Evolutionary conservation across 2,888 invertebrate genomes (phyloP), one percentile per base, ranked within the genome.

Genomic region (Encarsia formosa): DNA sequence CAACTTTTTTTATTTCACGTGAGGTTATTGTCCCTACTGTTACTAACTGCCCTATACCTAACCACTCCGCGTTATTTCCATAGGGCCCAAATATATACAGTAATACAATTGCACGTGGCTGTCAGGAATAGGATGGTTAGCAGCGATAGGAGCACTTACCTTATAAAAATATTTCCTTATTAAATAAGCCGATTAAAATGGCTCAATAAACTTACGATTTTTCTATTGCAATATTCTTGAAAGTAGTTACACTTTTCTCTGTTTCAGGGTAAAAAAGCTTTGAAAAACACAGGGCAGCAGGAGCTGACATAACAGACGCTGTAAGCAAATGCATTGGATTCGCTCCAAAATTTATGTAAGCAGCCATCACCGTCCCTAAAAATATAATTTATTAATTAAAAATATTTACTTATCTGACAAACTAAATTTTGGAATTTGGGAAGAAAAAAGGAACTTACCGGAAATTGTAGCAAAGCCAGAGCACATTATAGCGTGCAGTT

Each of bases 391-490:
- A 26, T 26, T 26, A 11, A 6, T 11, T 26, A 6, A 15, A n/a
- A n/a, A n/a, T 34, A 5, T 34, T 34, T 26, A 11, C 26, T 34
- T 15, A 15, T 34, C n/a, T 15, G n/a, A 15, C n/a, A 15, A 5
- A 34, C 15, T 34, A 13, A 15, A 34, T 34, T n/a, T 9, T 9
- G 9, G 9, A 16, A 15, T n/a, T n/a, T n/a, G n/a, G n/a, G n/a
- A n/a, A n/a, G n/a, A 24, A 8, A 19, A 4, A 1, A 16, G n/a
- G 2, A 24, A 23, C 56, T 22, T 47, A 80, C 91, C 92, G 32
- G 96, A 94, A 8, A 97, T 94, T 0, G 95, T 93, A 0, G 96
- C 92, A 75, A 96, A 96, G 4, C 97, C 97, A 0, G 91, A 90
- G 0, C 91, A 84, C 91, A 97, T 91, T 13, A 99, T 81, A 1